A percentile compares a stretch with the other conserved stretches of the same genome.
These are phyloP conservation scores for Camelus bactrianus DNA, from an alignment of 2,113 vertebrate genomes.

Conservation along the genomic window DNA sequence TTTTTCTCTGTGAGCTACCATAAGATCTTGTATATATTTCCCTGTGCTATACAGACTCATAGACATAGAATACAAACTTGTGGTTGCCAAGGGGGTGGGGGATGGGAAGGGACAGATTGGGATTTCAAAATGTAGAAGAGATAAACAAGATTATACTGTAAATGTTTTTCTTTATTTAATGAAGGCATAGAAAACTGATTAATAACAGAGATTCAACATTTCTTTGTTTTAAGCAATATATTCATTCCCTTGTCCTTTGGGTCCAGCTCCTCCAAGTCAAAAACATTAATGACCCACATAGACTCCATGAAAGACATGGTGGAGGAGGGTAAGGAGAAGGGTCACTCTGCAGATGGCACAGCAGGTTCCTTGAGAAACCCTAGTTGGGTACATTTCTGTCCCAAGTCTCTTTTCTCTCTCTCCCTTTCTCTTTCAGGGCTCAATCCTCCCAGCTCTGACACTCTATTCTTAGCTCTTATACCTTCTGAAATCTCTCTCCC, in stretches of 20 bases:
- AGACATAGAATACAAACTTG: too few relatives aligned
- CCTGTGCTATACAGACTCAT: too few relatives aligned
- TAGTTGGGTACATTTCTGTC: neutral
- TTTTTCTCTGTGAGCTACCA: too few relatives aligned
- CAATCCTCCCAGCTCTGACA: neutral
- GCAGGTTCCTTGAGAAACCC: fast-evolving
- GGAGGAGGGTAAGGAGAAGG: neutral
- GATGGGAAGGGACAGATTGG: too few relatives aligned
- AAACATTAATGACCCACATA: neutral
- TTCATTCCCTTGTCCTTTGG: neutral
- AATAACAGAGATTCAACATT: neutral
- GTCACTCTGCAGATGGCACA: fast-evolving
- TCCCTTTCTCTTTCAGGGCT: neutral
- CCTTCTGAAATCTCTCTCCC: neutral
- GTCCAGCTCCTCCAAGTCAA: neutral
- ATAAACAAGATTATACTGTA: too few relatives aligned
- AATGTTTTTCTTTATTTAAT: slow-evolving; percentile 6
- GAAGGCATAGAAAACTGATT: neutral
- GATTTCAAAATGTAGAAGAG: too few relatives aligned
- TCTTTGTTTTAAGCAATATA: neutral
- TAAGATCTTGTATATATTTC: too few relatives aligned
- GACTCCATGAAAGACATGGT: neutral
- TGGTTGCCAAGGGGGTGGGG: too few relatives aligned
- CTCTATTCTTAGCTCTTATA: neutral
- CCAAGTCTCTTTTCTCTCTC: neutral